Evolutionary conservation across 2,888 invertebrate genomes (phyloP).

Genomic region (Polydrusus cervinus): DNA sequence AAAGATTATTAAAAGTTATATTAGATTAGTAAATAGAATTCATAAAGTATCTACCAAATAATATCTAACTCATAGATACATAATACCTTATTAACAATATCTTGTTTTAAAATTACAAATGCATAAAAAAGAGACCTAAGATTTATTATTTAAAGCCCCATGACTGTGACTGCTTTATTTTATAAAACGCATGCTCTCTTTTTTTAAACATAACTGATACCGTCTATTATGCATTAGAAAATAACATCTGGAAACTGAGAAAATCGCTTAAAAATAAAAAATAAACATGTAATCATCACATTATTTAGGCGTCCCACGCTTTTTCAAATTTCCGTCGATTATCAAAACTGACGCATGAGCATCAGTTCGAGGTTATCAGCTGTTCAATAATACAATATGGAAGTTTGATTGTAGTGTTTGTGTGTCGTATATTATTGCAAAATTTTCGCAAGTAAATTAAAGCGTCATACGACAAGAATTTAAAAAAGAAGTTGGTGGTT

Average conservation of each 20-base stretch:
- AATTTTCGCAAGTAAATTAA: constrained; percentile 24
- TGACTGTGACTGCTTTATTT: no score
- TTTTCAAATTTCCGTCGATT: constrained; percentile 25
- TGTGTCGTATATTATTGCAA: constrained; percentile 44
- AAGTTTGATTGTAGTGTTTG: constrained; percentile 60
- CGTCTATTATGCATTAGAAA: not conserved
- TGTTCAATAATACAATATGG: constrained; percentile 65
- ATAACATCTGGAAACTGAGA: not conserved
- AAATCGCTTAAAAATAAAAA: not conserved
- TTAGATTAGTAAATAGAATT: no score
- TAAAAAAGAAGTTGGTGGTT: constrained; percentile 30
- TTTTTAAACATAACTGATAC: no score
- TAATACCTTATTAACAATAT: no score
- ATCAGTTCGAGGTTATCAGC: constrained; percentile 54
- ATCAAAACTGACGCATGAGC: constrained; percentile 18
- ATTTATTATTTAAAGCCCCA: no score
- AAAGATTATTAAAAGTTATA: no score
- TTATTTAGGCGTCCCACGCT: constrained; percentile 10
- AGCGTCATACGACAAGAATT: constrained; percentile 17
- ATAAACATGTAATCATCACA: not conserved
- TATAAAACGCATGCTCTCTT: no score
- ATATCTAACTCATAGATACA: no score
- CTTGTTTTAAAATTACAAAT: no score
- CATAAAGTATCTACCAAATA: no score
- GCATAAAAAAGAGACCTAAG: no score